Conservation (phyloP, 2,888 invertebrate species). For the Leptinotarsa tumamoca region DNA sequence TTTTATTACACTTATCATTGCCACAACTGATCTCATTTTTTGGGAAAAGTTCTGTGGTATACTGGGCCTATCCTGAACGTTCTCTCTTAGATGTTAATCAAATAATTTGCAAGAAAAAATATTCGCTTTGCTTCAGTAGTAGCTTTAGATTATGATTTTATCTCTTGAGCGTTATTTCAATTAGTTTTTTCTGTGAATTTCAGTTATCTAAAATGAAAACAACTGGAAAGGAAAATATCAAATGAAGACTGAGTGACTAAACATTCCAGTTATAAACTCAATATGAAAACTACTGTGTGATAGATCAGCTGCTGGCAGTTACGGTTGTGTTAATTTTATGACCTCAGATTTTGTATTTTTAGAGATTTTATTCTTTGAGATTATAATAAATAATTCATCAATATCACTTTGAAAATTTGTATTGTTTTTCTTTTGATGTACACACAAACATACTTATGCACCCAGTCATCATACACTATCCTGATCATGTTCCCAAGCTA, state of each 20-base stretch:
- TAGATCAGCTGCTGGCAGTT: constrained; percentile 19
- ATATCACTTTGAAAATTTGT: not conserved
- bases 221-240: constrained; percentile 18
- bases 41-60: too few species aligned
- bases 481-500: constrained; percentile 73
- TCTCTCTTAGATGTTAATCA: too few species aligned
- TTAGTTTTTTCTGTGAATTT: constrained; percentile 3
- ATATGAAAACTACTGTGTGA: constrained; percentile 14
- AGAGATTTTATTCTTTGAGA: constrained; percentile 14
- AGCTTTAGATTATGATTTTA: not conserved
- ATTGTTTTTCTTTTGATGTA: not conserved
- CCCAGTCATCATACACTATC: constrained; percentile 67
- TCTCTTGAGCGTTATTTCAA: not conserved
- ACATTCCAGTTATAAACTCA: not conserved
- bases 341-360: not conserved
- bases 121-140: too few species aligned
- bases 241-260: not conserved
- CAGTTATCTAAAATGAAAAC: constrained; percentile 17
- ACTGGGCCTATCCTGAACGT: too few species aligned
- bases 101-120: too few species aligned
- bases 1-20: too few species aligned
- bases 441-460: not conserved
- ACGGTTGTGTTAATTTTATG: constrained; percentile 27
- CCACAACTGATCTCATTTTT: too few species aligned
- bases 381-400: constrained; percentile 16